These are phyloP conservation scores for Eutrigla gurnardus DNA, from an alignment of 2,797 vertebrate species.

Conservation along the genomic window DNA sequence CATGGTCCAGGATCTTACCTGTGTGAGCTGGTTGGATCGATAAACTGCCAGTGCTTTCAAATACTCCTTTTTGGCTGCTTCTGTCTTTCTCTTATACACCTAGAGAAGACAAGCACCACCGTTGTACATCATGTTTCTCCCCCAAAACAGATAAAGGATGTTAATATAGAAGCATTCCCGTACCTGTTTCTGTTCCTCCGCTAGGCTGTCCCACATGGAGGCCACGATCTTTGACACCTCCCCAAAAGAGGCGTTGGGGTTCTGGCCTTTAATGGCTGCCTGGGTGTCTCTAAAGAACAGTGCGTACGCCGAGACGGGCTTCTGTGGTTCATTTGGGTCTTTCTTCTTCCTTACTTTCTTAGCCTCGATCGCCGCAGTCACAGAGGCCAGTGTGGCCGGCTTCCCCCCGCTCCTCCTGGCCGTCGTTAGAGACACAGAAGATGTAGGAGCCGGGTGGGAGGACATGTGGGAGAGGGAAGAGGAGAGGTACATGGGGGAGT, in stretches of 20 bases:
- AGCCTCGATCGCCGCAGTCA: conserved; percentile 11
- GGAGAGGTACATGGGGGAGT: conserved; percentile 80
- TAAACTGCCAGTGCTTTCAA: conserved; percentile 91
- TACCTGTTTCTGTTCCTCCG: conserved; percentile 95
- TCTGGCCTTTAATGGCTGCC: conserved; percentile 95
- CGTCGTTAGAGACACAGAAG: conserved; percentile 48
- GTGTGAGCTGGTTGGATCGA: conserved; percentile 89
- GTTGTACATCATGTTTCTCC: neutral
- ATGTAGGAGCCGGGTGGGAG: conserved; percentile 39
- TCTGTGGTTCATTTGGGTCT: conserved; percentile 94
- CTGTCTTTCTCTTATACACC: conserved; percentile 95
- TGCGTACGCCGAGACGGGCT: conserved; percentile 93
- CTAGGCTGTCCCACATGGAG: conserved; percentile 97
- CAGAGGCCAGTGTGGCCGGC: conserved; percentile 51
- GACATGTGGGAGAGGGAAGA: conserved; percentile 76
- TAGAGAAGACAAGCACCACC: conserved; percentile 52
- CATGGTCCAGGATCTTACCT: conserved; percentile 60
- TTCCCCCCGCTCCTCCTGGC: conserved; percentile 71
- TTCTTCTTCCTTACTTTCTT: conserved; percentile 90
- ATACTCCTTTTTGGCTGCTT: conserved; percentile 93
- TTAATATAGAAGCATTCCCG: neutral
- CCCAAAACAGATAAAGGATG: neutral
- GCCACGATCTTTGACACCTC: conserved; percentile 96
- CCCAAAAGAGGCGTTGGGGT: conserved; percentile 93
- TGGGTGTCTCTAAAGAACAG: conserved; percentile 95